These are phyloP conservation scores for Craterocephalus amniculus DNA, from an alignment of 2,797 vertebrate species.

Conservation along the genomic window DNA sequence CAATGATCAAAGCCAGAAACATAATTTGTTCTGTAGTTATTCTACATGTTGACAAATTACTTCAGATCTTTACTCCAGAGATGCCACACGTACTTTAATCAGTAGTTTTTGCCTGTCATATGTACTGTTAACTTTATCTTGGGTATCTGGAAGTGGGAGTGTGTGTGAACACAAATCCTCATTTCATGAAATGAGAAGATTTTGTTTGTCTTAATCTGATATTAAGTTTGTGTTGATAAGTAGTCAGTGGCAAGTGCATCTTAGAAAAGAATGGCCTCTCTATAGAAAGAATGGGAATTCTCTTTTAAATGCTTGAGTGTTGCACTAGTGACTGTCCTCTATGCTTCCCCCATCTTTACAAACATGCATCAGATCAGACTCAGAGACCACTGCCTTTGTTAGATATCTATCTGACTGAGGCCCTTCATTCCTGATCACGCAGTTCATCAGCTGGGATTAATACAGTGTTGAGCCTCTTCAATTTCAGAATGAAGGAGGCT, in stretches of 20 bases:
- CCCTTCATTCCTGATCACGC: not conserved
- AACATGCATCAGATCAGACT: not conserved
- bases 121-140: slow-evolving; percentile 1
- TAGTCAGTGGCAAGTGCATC: too few relatives aligned
- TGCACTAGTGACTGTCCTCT: too few relatives aligned
- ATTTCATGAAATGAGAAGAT: not conserved
- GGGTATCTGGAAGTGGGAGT: not conserved
- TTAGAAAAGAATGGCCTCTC: too few relatives aligned
- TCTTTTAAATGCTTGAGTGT: too few relatives aligned
- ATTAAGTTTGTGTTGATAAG: too few relatives aligned
- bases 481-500: not conserved
- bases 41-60: slow-evolving; percentile 32
- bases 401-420: not conserved
- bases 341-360: not conserved
- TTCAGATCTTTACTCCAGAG: slow-evolving; percentile 15
- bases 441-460: not conserved
- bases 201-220: not conserved
- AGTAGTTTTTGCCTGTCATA: not conserved
- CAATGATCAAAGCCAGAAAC: slow-evolving; percentile 34
- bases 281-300: too few relatives aligned
- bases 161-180: not conserved
- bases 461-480: not conserved
- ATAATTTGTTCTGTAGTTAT: slow-evolving; percentile 2
- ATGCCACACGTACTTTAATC: not conserved
- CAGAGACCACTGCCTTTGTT: not conserved